These are phyloP conservation scores for Passer domesticus DNA, from an alignment of 2,113 vertebrate species.

Conservation along the genomic window DNA sequence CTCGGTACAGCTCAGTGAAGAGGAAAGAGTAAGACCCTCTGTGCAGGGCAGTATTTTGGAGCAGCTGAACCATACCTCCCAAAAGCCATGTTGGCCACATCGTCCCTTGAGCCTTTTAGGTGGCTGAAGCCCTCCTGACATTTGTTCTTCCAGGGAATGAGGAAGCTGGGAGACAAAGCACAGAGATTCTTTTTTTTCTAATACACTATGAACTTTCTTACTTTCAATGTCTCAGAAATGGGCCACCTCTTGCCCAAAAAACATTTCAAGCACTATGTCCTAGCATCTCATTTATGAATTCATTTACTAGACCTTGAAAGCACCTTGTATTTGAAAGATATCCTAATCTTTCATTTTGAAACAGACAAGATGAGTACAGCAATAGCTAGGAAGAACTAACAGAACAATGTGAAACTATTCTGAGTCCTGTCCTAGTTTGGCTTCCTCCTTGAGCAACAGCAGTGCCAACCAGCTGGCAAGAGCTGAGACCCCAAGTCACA, in stretches of 20 bases:
- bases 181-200: background rate
- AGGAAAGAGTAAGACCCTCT: background rate
- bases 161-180: background rate
- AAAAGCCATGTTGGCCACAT: accelerated
- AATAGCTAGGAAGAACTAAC: background rate
- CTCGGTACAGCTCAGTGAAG: background rate
- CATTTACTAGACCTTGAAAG: background rate
- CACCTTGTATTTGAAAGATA: background rate
- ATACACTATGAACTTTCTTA: background rate
- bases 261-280: background rate
- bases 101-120: background rate
- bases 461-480: background rate
- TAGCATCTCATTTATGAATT: background rate
- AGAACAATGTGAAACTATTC: background rate
- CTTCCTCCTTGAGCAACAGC: background rate
- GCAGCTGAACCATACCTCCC: background rate
- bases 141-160: background rate
- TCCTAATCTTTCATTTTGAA: background rate
- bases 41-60: background rate
- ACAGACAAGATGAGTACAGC: background rate
- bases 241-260: background rate
- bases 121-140: background rate
- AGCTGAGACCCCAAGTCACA: background rate
- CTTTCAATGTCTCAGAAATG: background rate
- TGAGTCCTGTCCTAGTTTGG: background rate